Evolutionary conservation across 2,113 vertebrate species (phyloP), one percentile per base, ranked within the genome.

Genomic region (Centrocercus urophasianus): DNA sequence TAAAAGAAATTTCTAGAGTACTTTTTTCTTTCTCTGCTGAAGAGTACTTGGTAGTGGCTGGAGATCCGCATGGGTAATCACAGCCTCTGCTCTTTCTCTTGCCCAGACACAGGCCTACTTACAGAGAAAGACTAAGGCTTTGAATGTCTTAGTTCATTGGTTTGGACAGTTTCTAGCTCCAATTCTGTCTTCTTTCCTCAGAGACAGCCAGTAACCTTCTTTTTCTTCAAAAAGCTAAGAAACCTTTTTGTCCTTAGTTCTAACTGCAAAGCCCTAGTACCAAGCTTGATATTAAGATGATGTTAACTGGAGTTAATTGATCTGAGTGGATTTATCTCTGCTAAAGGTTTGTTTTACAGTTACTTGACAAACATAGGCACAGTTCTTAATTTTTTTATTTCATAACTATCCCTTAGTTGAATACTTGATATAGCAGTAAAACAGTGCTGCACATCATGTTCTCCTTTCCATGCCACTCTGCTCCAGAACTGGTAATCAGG

Each of bases 271-370:
- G 45, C 67, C 43, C 88, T 90, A 93, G 9, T 34, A 69, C 14
- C 83, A 90, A 88, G 74, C 25, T 88, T 84, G 76, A 71, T 81
- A 88, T 22, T 60, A 73, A 65, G 38, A 36, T 17, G 11, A 8
- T 75, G 52, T 17, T 52, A 80, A 75, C 38, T 54, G 50, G 17
- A 86, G 45, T 71, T 71, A 66, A 34, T 71, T 69, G 90, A 81
- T 88, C 38, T 42, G 7, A 74, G 65, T 88, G 90, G 69, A 64
- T 94, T 90, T 91, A 30, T 83, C 60, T 86, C 75, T 77, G 47
- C 34, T 91, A 81, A 80, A 86, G 69, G 59, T 90, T 92, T 85
- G 13, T 76, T 91, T 86, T 21, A 30, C 32, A 6, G 1, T 79
- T 79, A 85, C 87, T 95, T 93, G 42, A 66, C 60, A 83, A 90